A percentile compares a stretch with the other conserved stretches of the same genome.
phyloP scores from a whole-genome alignment of 2,888 invertebrate genomes.

The Conomelus anceps region DNA sequence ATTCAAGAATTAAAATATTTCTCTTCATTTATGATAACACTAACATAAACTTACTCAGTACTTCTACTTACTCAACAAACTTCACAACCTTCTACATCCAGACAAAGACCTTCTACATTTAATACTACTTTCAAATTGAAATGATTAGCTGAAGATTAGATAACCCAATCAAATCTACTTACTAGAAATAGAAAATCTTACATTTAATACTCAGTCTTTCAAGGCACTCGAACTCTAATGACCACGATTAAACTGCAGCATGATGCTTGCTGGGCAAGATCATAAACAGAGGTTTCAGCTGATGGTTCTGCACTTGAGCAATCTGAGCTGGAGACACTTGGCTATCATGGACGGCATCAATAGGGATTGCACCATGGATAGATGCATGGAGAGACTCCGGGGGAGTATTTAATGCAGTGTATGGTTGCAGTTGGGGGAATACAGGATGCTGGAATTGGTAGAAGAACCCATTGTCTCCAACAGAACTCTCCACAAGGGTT shows the following conservation, averaged over 20 bases:
- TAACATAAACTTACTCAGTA: too few species aligned
- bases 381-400: conserved; percentile 32
- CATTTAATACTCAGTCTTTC: neutral
- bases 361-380: conserved; percentile 37
- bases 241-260: neutral
- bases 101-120: too few species aligned
- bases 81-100: too few species aligned
- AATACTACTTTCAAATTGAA: too few species aligned
- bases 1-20: too few species aligned
- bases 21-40: too few species aligned
- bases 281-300: neutral
- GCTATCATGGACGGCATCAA: conserved; percentile 40
- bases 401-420: neutral
- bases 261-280: neutral
- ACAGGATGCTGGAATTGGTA: conserved; percentile 27
- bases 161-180: neutral
- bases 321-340: conserved; percentile 35
- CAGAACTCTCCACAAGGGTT: neutral
- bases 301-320: neutral
- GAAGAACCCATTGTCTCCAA: conserved; percentile 21
- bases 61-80: too few species aligned
- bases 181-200: neutral
- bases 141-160: too few species aligned
- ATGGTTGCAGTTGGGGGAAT: neutral
- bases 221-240: neutral